These are phyloP conservation scores for Scelioninae gen. 1 DNA, from an alignment of 2,888 invertebrate genomes.

Conservation along the genomic window DNA sequence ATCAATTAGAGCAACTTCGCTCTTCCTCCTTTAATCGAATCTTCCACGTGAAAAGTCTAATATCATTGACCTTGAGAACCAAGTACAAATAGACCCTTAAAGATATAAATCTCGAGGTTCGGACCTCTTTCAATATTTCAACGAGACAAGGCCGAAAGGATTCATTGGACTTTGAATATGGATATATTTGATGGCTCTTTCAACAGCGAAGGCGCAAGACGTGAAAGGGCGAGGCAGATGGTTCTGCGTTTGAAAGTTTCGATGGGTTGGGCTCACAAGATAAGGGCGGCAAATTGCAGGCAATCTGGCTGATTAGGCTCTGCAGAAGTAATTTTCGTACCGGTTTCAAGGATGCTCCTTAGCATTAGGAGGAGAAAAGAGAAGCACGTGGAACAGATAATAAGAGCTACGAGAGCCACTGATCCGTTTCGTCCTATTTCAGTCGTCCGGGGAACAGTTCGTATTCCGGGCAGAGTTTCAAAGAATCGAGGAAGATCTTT, in stretches of 20 bases:
- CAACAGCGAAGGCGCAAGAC: slow-evolving; percentile 27
- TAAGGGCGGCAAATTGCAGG: slow-evolving; percentile 81
- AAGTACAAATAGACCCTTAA: neutral
- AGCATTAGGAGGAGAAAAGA: slow-evolving; percentile 45
- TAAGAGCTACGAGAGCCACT: slow-evolving; percentile 48
- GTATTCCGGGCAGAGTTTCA: slow-evolving; percentile 35
- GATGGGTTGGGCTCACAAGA: slow-evolving; percentile 71
- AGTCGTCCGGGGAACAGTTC: slow-evolving; percentile 27
- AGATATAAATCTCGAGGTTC: neutral
- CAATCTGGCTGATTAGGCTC: slow-evolving; percentile 83
- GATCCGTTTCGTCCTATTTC: slow-evolving; percentile 51
- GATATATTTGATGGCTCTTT: slow-evolving; percentile 49
- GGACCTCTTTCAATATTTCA: slow-evolving; percentile 21
- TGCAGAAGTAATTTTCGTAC: slow-evolving; percentile 77
- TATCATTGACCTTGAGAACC: slow-evolving; percentile 5
- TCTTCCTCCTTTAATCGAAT: neutral
- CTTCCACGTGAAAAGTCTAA: slow-evolving; percentile 1
- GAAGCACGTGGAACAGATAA: slow-evolving; percentile 35
- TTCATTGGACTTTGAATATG: slow-evolving; percentile 35
- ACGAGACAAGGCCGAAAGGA: slow-evolving; percentile 14
- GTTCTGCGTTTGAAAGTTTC: slow-evolving; percentile 58
- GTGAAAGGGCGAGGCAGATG: slow-evolving; percentile 70
- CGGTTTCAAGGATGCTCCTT: slow-evolving; percentile 57
- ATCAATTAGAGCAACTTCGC: neutral
- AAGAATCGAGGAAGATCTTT: slow-evolving; percentile 40